A percentile compares a stretch with the other conserved stretches of the same genome.
Conservation (phyloP, 2,888 invertebrate species). For the Cheilosia impressa region DNA sequence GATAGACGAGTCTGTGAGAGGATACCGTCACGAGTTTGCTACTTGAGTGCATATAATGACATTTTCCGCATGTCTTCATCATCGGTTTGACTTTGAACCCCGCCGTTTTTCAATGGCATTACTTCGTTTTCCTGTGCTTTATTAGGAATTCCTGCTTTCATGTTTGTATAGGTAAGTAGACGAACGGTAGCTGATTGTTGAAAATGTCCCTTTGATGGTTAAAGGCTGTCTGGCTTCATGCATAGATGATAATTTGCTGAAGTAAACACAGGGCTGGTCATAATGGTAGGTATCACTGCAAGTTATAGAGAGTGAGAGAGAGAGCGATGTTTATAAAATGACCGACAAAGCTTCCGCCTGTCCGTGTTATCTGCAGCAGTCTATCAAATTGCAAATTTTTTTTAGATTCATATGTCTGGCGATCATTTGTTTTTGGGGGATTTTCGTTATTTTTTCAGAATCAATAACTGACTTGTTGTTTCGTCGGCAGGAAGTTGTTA, state of each 20-base stretch:
- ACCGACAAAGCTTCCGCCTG: too few relatives aligned
- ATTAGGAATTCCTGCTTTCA: slow-evolving; percentile 1
- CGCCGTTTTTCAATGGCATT: slow-evolving; percentile 33
- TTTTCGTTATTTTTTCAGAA: too few relatives aligned
- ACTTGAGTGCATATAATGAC: slow-evolving; percentile 61
- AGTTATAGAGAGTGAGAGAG: too few relatives aligned
- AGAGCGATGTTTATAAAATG: too few relatives aligned
- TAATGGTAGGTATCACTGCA: background rate
- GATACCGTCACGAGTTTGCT: slow-evolving; percentile 11
- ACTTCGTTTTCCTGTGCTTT: background rate
- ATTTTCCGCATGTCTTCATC: slow-evolving; percentile 55
- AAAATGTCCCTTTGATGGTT: slow-evolving; percentile 11
- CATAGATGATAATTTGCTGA: background rate
- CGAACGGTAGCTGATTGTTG: background rate
- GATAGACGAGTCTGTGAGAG: background rate
- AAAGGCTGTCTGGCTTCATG: background rate
- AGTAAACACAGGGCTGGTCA: background rate
- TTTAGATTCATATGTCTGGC: too few relatives aligned
- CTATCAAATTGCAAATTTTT: too few relatives aligned
- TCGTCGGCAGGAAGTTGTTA: too few relatives aligned
- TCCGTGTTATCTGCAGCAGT: too few relatives aligned
- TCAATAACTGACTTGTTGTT: too few relatives aligned
- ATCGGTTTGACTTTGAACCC: slow-evolving; percentile 59
- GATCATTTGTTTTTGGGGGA: too few relatives aligned
- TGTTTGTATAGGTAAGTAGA: background rate